These are phyloP conservation scores for Cairina moschata DNA, from an alignment of 2,113 vertebrate species.

Conservation along the genomic window DNA sequence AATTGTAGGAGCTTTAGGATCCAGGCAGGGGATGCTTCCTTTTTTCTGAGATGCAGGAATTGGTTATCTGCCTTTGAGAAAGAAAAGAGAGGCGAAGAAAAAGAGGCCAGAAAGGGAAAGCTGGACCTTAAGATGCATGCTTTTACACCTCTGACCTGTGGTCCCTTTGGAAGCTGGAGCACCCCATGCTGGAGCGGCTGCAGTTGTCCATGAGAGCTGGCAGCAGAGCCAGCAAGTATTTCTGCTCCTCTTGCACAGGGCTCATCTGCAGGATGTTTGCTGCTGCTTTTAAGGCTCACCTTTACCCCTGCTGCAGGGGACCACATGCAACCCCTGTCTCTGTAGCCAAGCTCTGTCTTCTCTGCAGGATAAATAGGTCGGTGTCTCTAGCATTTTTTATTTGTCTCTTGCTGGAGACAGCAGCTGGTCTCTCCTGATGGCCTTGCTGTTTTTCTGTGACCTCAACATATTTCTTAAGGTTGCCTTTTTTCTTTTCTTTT, in stretches of 20 bases:
- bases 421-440: background rate
- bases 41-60: background rate
- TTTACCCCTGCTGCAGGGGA: rapidly evolving
- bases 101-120: background rate
- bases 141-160: background rate
- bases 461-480: background rate
- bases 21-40: background rate
- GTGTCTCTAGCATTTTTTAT: background rate
- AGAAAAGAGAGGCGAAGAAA: background rate
- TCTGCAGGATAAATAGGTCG: background rate
- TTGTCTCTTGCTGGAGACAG: background rate
- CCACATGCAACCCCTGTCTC: rapidly evolving
- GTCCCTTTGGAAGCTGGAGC: background rate
- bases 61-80: background rate
- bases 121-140: background rate
- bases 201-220: background rate
- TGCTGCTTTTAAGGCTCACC: background rate
- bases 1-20: background rate
- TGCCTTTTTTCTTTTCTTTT: background rate
- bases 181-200: background rate
- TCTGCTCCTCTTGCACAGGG: rapidly evolving
- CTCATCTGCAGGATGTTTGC: rapidly evolving
- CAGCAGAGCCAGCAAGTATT: background rate
- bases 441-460: background rate
- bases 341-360: rapidly evolving